Conservation (phyloP, 2,797 vertebrate genomes). For the Liparis tanakae region DNA sequence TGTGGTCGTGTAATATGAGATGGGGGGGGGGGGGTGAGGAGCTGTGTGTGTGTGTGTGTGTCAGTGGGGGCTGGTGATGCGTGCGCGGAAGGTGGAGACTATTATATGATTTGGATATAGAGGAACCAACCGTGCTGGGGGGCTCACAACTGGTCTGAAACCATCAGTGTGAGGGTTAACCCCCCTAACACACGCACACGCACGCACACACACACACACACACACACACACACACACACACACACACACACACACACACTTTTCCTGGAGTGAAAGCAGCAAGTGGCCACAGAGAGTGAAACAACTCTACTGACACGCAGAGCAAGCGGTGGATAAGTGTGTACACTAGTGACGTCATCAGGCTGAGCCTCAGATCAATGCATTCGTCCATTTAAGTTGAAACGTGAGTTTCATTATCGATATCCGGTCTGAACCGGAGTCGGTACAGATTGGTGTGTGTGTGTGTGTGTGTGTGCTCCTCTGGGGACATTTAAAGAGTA, state of each 20-base stretch:
- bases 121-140: neutral
- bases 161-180: neutral
- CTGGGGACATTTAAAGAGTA: neutral
- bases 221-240: no score
- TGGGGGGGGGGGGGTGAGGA: neutral
- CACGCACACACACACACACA: no score
- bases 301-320: neutral
- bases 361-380: neutral
- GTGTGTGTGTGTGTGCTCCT: neutral
- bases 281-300: constrained; percentile 33
- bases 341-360: neutral
- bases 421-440: neutral
- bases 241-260: no score
- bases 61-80: neutral
- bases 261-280: constrained; percentile 43
- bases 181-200: no score
- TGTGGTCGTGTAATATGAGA: neutral
- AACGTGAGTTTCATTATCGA: neutral
- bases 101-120: constrained; percentile 2
- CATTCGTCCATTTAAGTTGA: neutral
- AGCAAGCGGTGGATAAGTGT: neutral
- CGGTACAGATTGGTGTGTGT: neutral
- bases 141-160: constrained; percentile 3
- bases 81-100: neutral
- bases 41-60: neutral